phyloP scores from a whole-genome alignment of 2,888 invertebrate species.

The Zaprionus obscuricornis region DNA sequence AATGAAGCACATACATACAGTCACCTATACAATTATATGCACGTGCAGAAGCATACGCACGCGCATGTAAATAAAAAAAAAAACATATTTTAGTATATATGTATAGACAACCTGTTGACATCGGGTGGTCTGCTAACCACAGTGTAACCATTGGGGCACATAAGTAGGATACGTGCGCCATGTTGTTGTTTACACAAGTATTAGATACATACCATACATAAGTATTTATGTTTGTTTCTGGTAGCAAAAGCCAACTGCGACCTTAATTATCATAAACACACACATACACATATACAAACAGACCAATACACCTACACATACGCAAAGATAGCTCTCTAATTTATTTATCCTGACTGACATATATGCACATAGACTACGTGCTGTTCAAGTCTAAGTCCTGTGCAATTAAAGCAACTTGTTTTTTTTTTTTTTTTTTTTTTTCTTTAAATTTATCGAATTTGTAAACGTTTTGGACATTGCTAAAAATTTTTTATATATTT shows the following conservation, averaged over 20 bases:
- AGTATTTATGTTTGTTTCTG: slow-evolving; percentile 9
- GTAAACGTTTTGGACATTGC: too few species aligned
- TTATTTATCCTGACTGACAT: too few species aligned
- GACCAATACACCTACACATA: too few species aligned
- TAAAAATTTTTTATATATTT: too few species aligned
- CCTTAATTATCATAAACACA: slow-evolving; percentile 40
- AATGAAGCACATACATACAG: slow-evolving; percentile 7
- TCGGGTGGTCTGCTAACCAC: slow-evolving; percentile 33
- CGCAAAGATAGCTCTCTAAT: too few species aligned
- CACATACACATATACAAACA: too few species aligned
- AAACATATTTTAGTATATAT: slow-evolving; percentile 10
- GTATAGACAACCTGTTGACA: slow-evolving; percentile 66
- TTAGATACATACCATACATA: slow-evolving; percentile 7
- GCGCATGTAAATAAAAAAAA: slow-evolving; percentile 36
- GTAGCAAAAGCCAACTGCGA: neutral
- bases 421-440: too few species aligned
- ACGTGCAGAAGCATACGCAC: slow-evolving; percentile 32
- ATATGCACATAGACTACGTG: too few species aligned
- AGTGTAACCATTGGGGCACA: neutral
- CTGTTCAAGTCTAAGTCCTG: too few species aligned
- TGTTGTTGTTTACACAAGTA: slow-evolving; percentile 28
- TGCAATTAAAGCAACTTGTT: too few species aligned
- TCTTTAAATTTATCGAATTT: too few species aligned
- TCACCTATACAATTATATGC: slow-evolving; percentile 24
- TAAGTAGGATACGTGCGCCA: slow-evolving; percentile 2